A percentile compares a stretch with the other conserved stretches of the same genome.
Evolutionary conservation across 2,888 invertebrate genomes (phyloP).

Genomic region (Protodeltote pygarga): DNA sequence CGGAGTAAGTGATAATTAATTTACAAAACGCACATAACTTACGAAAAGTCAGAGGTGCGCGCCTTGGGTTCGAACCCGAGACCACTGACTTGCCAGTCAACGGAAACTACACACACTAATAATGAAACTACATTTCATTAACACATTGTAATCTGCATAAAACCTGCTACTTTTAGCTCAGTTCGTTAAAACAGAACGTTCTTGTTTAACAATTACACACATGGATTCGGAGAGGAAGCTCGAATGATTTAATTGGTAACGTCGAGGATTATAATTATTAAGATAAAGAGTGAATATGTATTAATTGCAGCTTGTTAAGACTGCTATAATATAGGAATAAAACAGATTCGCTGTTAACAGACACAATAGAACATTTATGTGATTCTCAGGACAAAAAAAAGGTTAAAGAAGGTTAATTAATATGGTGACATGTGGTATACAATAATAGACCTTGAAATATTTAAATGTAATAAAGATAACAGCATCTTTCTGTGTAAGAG

Average conservation of each 20-base stretch:
- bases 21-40: too few relatives aligned
- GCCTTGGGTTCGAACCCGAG: too few relatives aligned
- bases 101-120: conserved; percentile 3
- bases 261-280: conserved; percentile 32
- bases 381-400: too few relatives aligned
- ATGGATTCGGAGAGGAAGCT: conserved; percentile 32
- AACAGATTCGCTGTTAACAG: conserved; percentile 13
- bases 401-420: too few relatives aligned
- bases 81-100: too few relatives aligned
- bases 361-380: too few relatives aligned
- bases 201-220: conserved; percentile 41
- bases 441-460: too few relatives aligned
- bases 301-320: conserved; percentile 4
- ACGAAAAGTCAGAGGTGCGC: too few relatives aligned
- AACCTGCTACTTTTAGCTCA: conserved; percentile 20
- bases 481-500: too few relatives aligned
- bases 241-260: conserved; percentile 37
- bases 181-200: conserved; percentile 30
- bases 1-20: too few relatives aligned
- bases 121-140: conserved; percentile 11
- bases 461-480: too few relatives aligned
- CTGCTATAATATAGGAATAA: conserved; percentile 7
- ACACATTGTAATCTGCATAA: conserved; percentile 20
- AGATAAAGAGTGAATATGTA: conserved; percentile 24
- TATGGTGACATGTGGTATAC: too few relatives aligned